Base-by-base conservation (phyloP, 2,113 vertebrate genomes). In the Lynx canadensis region DNA sequence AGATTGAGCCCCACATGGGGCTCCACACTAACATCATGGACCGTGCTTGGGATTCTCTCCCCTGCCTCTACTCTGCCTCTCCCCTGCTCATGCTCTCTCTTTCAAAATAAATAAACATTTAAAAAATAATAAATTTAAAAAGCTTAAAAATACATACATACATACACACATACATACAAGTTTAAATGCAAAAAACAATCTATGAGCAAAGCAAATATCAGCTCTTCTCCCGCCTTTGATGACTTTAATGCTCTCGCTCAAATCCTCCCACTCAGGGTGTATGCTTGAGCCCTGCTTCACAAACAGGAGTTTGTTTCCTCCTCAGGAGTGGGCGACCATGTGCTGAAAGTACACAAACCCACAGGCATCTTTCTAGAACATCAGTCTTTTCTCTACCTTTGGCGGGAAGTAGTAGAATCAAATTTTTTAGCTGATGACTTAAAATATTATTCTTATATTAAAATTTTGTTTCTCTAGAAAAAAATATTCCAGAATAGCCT, bases 381-480 rank as follows among this genome's bases (percentile, higher is more conserved):
- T 83, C 15, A 11, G 1, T 88, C 88, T 74, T 71, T 41, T 41
- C 45, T 91, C 33, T 57, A 60, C 14, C 14, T 92, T 93, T 91
- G 66, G 7, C 14, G 38, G 7, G 10, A 73, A 10, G 14, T 41
- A 80, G 14, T 41, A 87, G 21, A 85, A 85, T 81, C 33, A 85
- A 92, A 88, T 85, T 69, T 78, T 36, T 48, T 36, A 41, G 1
- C 16, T 29, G 7, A 89, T 89, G 45, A 48, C 23, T 29, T 79
- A 69, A 63, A 89, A 13, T 14, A 92, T 96, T 78, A 14, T 78
- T 85, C 91, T 82, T 31, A 73, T 68, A 45, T 82, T 90, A 95
- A 93, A 73, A 78, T 71, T 84, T 55, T 95, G 18, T 80, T 92
- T 36, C 84, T 81, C 48, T 81, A 15, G 33, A 76, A 91, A 93